Base-by-base conservation (phyloP, 2,888 invertebrate genomes). In the Odontothrips loti region DNA sequence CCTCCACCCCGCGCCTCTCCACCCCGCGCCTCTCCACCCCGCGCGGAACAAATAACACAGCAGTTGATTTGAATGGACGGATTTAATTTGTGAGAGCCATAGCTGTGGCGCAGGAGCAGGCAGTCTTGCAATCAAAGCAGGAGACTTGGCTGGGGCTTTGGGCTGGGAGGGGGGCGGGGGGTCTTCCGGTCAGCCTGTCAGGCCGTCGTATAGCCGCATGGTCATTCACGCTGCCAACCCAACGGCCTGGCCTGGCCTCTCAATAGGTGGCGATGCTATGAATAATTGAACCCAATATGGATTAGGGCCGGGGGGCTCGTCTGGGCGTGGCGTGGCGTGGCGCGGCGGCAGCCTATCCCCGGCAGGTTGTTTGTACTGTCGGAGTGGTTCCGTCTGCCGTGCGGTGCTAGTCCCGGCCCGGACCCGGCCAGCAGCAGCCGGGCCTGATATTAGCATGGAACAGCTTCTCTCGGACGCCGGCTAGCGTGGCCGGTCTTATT, bases 231-330 rank as follows among this genome's bases (percentile, higher is more conserved):
- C 68, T n/a, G n/a, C 68, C 23, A 27, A 12, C 68, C 58, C 58
- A 12, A n/a, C 68, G 34, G 34, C 34, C 34, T 43, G 34, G 34
- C 34, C 34, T 43, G 12, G 68, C 68, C 23, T 10, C 68, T 75
- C 68, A 75, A 75, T 75, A 75, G 68, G 68, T 75, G 68, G 68
- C 68, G 68, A 27, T 27, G 68, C 68, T 75, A 75, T 75, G 68
- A 75, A 75, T 75, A 75, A 75, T 75, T 75, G 68, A 75, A 75
- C 11, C 68, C 68, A 75, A 75, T 75, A 75, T 75, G 68, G 68
- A 75, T 75, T 75, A 75, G 68, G 23, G 27, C 68, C 68, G 8
- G 23, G 68, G 68, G 27, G 68, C 63, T 20, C 11, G 15, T 12
- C 10, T 12, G 51, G 51, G 51, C 51, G 6, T 3, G 58, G 58